Evolutionary conservation across 1,140 invertebrate genomes (phyloP).

Genomic region (Drosophila melanogaster): Release_6_plus_ISO1_MT NT_033777.3:13916001-13916500

Average conservation of each 20-base stretch:
- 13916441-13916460: slow-evolving; percentile 55
- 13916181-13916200: slow-evolving; percentile 54
- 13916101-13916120: slow-evolving; percentile 39
- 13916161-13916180: neutral
- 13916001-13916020: slow-evolving; percentile 16
- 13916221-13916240: slow-evolving; percentile 48
- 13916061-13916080: slow-evolving; percentile 8
- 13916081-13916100: slow-evolving; percentile 71
- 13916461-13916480: slow-evolving; percentile 34
- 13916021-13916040: slow-evolving; percentile 68
- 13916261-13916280: slow-evolving; percentile 56
- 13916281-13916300: slow-evolving; percentile 59
- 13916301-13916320: slow-evolving; percentile 49
- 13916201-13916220: slow-evolving; percentile 80
- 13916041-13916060: slow-evolving; percentile 52
- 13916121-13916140: slow-evolving; percentile 5
- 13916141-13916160: slow-evolving; percentile 53
- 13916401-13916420: slow-evolving; percentile 71
- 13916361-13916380: slow-evolving; percentile 41
- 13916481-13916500: slow-evolving; percentile 50
- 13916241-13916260: slow-evolving; percentile 21
- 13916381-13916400: slow-evolving; percentile 18
- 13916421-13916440: slow-evolving; percentile 81
- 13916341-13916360: slow-evolving; percentile 38
- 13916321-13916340: slow-evolving; percentile 26